A percentile compares a stretch with the other conserved stretches of the same genome.
Evolutionary conservation across 2,113 vertebrate genomes (phyloP).

Genomic region (Tetrao urogallus): DNA sequence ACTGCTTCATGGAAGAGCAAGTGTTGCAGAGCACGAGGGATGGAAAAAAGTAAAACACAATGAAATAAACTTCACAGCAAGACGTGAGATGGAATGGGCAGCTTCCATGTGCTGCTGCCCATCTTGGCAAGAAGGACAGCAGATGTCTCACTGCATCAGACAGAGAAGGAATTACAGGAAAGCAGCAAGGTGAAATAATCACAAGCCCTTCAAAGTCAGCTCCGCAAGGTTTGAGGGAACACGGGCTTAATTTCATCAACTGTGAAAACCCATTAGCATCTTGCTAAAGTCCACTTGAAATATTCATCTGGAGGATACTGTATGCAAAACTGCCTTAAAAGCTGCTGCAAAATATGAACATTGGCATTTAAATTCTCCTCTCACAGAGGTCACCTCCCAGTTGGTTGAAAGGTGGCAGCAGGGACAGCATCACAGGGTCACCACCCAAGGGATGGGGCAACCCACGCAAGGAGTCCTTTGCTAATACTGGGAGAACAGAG

Average conservation of each 20-base stretch:
- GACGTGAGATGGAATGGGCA: background rate
- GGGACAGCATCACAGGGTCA: fast-evolving
- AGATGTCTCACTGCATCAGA: background rate
- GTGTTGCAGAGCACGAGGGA: background rate
- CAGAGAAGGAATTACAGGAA: background rate
- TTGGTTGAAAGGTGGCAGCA: background rate
- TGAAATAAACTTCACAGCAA: background rate
- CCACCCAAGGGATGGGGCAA: background rate
- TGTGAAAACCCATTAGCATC: conserved; percentile 36
- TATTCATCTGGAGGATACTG: conserved; percentile 18
- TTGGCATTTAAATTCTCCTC: background rate
- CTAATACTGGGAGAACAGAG: background rate
- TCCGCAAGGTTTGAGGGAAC: background rate
- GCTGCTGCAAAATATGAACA: background rate
- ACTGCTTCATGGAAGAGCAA: background rate
- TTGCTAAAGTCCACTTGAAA: conserved; percentile 27
- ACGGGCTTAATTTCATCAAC: conserved; percentile 1
- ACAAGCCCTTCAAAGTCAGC: background rate
- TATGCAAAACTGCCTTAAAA: conserved; percentile 25
- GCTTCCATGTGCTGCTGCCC: no score
- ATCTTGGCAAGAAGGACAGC: background rate
- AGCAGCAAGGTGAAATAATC: background rate
- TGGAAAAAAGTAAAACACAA: background rate
- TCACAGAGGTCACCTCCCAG: fast-evolving
- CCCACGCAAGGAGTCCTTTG: background rate